Conservation (phyloP, 2,888 invertebrate genomes). For the Ypsolopha sequella region DNA sequence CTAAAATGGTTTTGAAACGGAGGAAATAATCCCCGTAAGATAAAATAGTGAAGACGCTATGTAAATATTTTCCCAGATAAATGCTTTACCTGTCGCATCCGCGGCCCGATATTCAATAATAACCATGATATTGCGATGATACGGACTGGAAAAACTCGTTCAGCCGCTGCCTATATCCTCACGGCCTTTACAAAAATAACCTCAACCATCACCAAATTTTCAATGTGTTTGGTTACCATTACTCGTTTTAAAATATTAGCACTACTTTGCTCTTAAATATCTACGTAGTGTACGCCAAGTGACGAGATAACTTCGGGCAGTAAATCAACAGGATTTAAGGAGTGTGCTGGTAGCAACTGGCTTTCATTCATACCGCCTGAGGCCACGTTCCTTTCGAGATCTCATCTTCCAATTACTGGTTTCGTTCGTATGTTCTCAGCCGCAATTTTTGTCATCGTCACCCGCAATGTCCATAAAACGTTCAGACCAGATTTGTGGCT, state of each 20-base stretch:
- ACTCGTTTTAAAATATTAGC: slow-evolving; percentile 7
- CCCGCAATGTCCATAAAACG: slow-evolving; percentile 28
- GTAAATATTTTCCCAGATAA: slow-evolving; percentile 58
- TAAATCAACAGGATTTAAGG: slow-evolving; percentile 23
- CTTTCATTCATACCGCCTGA: slow-evolving; percentile 69
- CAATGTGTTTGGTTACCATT: slow-evolving; percentile 19
- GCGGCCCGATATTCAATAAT: slow-evolving; percentile 65
- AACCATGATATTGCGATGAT: slow-evolving; percentile 71
- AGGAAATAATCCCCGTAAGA: slow-evolving; percentile 3
- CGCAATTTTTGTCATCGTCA: slow-evolving; percentile 58
- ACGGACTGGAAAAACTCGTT: slow-evolving; percentile 70
- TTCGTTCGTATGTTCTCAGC: slow-evolving; percentile 41
- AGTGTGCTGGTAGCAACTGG: slow-evolving; percentile 55
- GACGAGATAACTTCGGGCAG: not conserved
- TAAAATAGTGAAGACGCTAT: not conserved
- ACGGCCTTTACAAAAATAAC: slow-evolving; percentile 37
- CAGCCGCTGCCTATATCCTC: slow-evolving; percentile 68
- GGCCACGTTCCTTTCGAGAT: slow-evolving; percentile 63
- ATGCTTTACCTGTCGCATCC: slow-evolving; percentile 66
- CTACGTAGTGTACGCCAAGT: too few relatives aligned
- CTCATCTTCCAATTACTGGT: slow-evolving; percentile 67
- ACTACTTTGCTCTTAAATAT: too few relatives aligned
- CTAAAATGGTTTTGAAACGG: not conserved
- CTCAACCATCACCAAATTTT: slow-evolving; percentile 14
- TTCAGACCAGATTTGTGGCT: slow-evolving; percentile 7